Evolutionary conservation across 1,140 invertebrate species (phyloP).

Genomic region (Hypothenemus hampei): DNA sequence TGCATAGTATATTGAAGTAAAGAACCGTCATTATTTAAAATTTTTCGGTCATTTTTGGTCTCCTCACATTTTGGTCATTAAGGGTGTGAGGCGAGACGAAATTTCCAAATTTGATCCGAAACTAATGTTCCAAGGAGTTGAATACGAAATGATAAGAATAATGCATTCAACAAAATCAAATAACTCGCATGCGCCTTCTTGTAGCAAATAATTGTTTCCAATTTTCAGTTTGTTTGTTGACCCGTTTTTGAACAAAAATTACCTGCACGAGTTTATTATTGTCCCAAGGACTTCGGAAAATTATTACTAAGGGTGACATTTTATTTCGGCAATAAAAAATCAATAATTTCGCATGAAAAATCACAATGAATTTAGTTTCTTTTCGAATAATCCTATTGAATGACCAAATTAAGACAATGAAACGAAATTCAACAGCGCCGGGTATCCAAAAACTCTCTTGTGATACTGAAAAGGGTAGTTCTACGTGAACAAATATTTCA

Average conservation of each 20-base stretch:
- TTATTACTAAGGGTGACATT: too few relatives aligned
- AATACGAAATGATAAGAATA: slow-evolving; percentile 9
- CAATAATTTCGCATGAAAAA: too few relatives aligned
- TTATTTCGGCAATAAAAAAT: too few relatives aligned
- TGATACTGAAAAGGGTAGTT: too few relatives aligned
- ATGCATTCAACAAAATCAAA: background rate
- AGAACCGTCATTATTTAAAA: slow-evolving; percentile 21
- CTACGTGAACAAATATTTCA: too few relatives aligned
- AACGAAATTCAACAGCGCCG: too few relatives aligned
- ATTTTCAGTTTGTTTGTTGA: background rate
- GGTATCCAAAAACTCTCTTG: too few relatives aligned
- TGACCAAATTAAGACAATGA: too few relatives aligned
- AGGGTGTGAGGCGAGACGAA: slow-evolving; percentile 16
- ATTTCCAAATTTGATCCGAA: slow-evolving; percentile 24
- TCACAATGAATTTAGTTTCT: too few relatives aligned
- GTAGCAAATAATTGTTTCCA: background rate
- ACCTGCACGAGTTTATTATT: too few relatives aligned
- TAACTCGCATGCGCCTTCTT: background rate
- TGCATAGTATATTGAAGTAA: slow-evolving; percentile 18
- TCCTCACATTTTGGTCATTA: slow-evolving; percentile 23
- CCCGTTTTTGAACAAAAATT: background rate
- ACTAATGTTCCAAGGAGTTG: slow-evolving; percentile 13
- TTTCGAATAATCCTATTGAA: too few relatives aligned
- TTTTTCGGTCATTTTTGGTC: slow-evolving; percentile 19
- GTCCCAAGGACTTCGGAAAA: too few relatives aligned